Percentiles rank a stretch among this genome's conserved stretches.
Evolutionary conservation across 2,113 vertebrate species (phyloP).

Genomic region (Bufo gargarizans): DNA sequence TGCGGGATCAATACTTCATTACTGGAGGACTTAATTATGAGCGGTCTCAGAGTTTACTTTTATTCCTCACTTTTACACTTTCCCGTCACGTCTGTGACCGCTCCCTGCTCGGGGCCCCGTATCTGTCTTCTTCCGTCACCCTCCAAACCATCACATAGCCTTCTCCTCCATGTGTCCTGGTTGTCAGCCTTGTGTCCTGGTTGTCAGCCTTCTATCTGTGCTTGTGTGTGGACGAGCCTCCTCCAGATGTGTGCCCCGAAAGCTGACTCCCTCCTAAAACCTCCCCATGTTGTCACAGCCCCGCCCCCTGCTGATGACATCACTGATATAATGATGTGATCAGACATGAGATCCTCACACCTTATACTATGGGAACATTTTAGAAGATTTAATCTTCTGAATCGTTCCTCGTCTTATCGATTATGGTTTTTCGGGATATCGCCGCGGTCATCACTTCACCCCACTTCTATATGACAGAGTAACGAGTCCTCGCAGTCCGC

Average conservation of each 20-base stretch:
- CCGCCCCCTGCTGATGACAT: too few relatives aligned
- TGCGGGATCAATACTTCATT: constrained; percentile 45
- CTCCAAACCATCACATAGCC: background rate
- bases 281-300: background rate
- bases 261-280: too few relatives aligned
- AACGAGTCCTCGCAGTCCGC: background rate
- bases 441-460: too few relatives aligned
- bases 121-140: constrained; percentile 21
- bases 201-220: background rate
- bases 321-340: background rate
- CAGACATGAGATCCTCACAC: too few relatives aligned
- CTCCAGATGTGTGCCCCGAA: too few relatives aligned
- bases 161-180: background rate
- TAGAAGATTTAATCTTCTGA: too few relatives aligned
- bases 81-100: background rate
- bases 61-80: background rate
- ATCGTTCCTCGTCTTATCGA: background rate
- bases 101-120: background rate
- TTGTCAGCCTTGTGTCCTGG: too few relatives aligned
- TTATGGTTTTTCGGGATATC: background rate
- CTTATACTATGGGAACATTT: background rate
- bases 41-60: background rate
- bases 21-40: constrained; percentile 24
- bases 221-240: too few relatives aligned
- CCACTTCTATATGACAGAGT: background rate